These are phyloP conservation scores for Enteromius treurensis DNA, from an alignment of 2,797 vertebrate genomes.

Conservation along the genomic window DNA sequence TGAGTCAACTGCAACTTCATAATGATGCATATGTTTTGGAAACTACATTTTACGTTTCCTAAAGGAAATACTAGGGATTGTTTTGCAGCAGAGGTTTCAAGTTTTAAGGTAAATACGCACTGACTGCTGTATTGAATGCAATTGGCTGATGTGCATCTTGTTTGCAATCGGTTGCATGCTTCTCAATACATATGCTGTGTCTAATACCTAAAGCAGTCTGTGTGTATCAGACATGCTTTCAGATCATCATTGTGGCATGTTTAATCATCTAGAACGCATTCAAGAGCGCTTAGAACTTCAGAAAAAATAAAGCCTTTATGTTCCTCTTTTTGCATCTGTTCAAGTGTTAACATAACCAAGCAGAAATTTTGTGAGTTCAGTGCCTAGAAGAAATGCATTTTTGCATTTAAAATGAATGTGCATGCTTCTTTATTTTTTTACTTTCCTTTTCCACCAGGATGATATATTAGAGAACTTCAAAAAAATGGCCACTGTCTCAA, in stretches of 20 bases:
- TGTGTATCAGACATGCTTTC: not conserved
- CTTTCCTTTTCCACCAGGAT: not conserved
- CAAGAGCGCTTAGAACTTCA: not conserved
- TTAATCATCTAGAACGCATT: not conserved
- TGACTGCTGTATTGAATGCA: not conserved
- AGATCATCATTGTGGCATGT: not conserved
- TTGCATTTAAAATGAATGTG: not conserved
- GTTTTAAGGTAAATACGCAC: not conserved
- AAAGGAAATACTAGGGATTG: not conserved
- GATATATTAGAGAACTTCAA: not conserved
- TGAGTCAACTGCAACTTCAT: not conserved
- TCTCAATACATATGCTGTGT: not conserved
- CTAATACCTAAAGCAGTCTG: not conserved
- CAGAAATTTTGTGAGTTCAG: not conserved
- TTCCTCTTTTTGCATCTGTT: not conserved
- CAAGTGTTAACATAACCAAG: not conserved
- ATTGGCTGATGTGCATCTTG: not conserved
- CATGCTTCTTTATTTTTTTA: not conserved
- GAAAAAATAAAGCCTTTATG: not conserved
- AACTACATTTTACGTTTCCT: slow-evolving; percentile 10
- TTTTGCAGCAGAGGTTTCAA: not conserved
- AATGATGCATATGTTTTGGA: slow-evolving; percentile 8
- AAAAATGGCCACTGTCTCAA: not conserved
- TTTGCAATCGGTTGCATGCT: not conserved
- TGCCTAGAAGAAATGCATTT: not conserved